These are phyloP conservation scores for Uria aalge DNA, from an alignment of 2,113 vertebrate genomes.

Conservation along the genomic window DNA sequence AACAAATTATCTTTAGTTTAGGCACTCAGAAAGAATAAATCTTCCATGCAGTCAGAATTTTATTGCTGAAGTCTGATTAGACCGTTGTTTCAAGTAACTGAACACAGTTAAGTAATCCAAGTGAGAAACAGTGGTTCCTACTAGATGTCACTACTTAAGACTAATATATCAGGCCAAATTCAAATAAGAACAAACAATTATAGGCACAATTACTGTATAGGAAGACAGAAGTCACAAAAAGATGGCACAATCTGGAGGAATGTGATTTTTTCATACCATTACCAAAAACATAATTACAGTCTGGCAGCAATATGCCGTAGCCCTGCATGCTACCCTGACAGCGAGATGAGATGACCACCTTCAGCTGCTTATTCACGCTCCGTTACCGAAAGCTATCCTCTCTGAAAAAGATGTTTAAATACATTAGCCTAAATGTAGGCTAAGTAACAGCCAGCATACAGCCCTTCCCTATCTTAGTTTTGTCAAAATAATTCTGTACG, in stretches of 20 bases:
- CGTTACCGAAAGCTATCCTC: neutral
- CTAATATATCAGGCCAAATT: neutral
- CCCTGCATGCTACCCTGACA: neutral
- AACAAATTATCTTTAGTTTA: neutral
- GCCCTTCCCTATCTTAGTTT: neutral
- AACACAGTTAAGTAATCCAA: neutral
- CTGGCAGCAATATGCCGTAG: neutral
- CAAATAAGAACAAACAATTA: neutral
- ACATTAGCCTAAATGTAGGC: fast-evolving
- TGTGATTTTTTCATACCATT: neutral
- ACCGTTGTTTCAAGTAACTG: constrained; percentile 10
- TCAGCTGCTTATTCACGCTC: fast-evolving
- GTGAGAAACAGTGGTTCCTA: neutral
- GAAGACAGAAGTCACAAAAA: neutral
- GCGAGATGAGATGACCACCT: neutral
- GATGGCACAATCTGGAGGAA: neutral
- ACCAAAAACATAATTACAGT: neutral
- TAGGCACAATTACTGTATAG: neutral
- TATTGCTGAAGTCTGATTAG: neutral
- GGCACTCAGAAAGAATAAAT: neutral
- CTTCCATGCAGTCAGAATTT: neutral
- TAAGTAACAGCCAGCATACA: neutral
- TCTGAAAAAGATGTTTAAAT: neutral
- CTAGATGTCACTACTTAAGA: neutral
- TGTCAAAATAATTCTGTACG: neutral